phyloP scores from a whole-genome alignment of 2,113 vertebrate genomes.

The Megaptera novaeangliae region DNA sequence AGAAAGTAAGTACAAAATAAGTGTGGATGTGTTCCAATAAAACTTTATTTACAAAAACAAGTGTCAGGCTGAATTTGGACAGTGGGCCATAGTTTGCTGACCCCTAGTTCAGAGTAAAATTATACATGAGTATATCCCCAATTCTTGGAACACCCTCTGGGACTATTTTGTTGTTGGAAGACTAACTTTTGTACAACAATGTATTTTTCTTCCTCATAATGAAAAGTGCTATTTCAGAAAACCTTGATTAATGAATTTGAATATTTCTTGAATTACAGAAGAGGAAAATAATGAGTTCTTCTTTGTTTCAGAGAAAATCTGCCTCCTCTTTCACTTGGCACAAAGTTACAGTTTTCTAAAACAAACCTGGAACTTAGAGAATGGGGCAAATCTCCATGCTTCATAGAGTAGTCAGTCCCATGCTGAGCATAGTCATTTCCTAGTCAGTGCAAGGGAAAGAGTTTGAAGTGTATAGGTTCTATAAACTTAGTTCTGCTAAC shows the following conservation, averaged over 20 bases:
- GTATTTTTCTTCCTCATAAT: neutral
- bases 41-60: neutral
- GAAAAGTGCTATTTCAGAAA: neutral
- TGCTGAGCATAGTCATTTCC: neutral
- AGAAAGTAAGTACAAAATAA: neutral
- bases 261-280: neutral
- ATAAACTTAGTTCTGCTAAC: neutral
- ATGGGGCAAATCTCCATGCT: neutral
- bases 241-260: neutral
- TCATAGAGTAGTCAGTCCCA: neutral
- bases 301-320: neutral
- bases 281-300: neutral
- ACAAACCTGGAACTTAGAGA: neutral
- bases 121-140: neutral
- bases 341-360: neutral
- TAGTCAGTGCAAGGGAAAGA: neutral
- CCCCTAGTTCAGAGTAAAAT: neutral
- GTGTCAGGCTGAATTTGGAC: too few relatives aligned
- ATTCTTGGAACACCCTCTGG: neutral
- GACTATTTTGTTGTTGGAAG: neutral
- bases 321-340: neutral
- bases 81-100: neutral
- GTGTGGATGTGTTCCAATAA: neutral
- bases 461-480: neutral
- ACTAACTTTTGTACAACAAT: neutral